Evolutionary conservation across 2,797 vertebrate species (phyloP), one percentile per base, ranked within the genome.

Genomic region (Sarcoramphus papa): DNA sequence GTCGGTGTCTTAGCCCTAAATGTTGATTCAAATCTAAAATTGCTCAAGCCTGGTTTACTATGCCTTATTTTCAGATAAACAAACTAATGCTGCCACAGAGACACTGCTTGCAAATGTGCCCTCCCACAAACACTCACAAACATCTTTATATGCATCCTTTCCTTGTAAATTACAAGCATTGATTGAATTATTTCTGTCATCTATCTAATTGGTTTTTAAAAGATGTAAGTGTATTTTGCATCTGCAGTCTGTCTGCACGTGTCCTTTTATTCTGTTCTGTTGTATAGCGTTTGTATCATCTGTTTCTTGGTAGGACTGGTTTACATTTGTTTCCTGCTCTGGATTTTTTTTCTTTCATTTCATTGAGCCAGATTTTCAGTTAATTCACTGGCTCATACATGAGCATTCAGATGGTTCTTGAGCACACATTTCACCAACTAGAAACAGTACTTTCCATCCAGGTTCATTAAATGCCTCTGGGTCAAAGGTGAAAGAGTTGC

Each of bases 311-410:
- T 76, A 77, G 14, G 27, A 87, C 21, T 69, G 12, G 22, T 50
- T 93, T 93, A 27, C 15, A 41, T 96, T 70, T 92, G 9, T 92
- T 95, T 94, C 59, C 41, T 68, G 40, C 57, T 95, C 41, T 93
- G 33, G 2, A 35, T 59, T 54, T 41, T 35, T 31, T 57, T 45
- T 56, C 22, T 50, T 30, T 12, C 9, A 37, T 63, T 90, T 91
- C 10, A 51, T 8, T 79, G 50, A 91, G 43, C 20, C 72, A 95
- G 37, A 85, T 88, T 95, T 96, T 33, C 62, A 84, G 31, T 62
- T 94, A 93, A 88, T 95, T 96, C 64, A 31, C 23, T 68, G 24
- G 37, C 37, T 63, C 6, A 6, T 40, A 60, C 51, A 56, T 56
- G 75, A 80, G 50, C 43, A 73, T 64, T 93, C 35, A 64, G 33